Percentiles rank a stretch among this genome's conserved stretches.
Conservation (phyloP, 2,888 invertebrate species). For the Pachydiplax longipennis region DNA sequence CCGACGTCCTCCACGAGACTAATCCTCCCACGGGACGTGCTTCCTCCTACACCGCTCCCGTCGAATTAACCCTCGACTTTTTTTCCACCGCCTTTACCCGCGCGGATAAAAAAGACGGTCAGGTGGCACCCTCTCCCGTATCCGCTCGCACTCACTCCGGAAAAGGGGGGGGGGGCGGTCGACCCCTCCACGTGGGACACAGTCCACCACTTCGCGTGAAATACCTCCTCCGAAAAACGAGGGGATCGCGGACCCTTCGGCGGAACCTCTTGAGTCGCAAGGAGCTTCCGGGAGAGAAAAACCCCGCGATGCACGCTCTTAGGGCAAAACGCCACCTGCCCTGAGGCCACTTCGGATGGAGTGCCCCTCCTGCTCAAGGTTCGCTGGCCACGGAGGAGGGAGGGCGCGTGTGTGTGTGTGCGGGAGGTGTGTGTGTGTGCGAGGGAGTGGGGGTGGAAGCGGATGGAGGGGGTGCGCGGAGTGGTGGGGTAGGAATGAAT, state of each 20-base stretch:
- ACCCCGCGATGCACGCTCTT: neutral
- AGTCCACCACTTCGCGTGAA: neutral
- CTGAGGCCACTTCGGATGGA: neutral
- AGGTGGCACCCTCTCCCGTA: neutral
- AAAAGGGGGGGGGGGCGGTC: neutral
- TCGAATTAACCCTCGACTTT: too few relatives aligned
- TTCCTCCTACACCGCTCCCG: too few relatives aligned
- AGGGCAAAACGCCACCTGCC: neutral
- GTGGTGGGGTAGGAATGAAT: slow-evolving; percentile 57
- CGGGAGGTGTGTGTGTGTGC: slow-evolving; percentile 60
- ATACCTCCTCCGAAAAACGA: neutral
- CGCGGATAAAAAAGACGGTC: neutral
- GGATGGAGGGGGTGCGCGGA: slow-evolving; percentile 63
- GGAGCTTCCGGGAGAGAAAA: neutral
- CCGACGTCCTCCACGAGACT: too few relatives aligned
- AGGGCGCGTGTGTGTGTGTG: slow-evolving; percentile 53
- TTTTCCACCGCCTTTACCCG: too few relatives aligned
- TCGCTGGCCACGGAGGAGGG: neutral
- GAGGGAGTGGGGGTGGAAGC: slow-evolving; percentile 60
- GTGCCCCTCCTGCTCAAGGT: neutral
- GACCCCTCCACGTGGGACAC: neutral
- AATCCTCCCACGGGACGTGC: neutral
- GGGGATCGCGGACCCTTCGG: neutral
- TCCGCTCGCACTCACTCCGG: neutral
- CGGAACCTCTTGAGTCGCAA: neutral